phyloP scores from a whole-genome alignment of 2,888 invertebrate species.

The Endotricha flammealis region DNA sequence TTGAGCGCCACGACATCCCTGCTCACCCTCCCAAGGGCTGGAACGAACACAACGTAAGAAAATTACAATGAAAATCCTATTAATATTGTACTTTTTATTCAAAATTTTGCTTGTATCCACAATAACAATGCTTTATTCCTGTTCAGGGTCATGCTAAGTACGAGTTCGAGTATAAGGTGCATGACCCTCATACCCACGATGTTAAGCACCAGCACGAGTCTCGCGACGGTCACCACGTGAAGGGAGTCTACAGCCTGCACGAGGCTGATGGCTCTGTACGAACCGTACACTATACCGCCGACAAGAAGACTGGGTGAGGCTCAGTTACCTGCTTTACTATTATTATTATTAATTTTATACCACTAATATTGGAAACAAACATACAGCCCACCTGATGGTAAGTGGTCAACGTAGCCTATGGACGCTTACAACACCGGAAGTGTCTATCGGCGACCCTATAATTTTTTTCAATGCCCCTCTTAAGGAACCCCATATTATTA shows the following conservation, averaged over 20 bases:
- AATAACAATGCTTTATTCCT: slow-evolving; percentile 7
- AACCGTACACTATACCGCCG: slow-evolving; percentile 61
- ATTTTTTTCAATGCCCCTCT: too few species aligned
- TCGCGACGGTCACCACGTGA: slow-evolving; percentile 42
- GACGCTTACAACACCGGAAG: too few species aligned
- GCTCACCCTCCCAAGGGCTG: slow-evolving; percentile 18
- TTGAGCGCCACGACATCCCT: slow-evolving; percentile 27
- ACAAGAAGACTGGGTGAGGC: slow-evolving; percentile 47
- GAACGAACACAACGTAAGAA: slow-evolving; percentile 17
- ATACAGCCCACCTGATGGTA: too few species aligned
- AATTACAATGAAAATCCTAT: too few species aligned
- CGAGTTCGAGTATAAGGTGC: slow-evolving; percentile 28
- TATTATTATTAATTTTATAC: too few species aligned
- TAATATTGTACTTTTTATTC: not conserved
- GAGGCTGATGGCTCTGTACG: slow-evolving; percentile 58
- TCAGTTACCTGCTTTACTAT: too few species aligned
- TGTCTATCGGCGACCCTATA: too few species aligned
- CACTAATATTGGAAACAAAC: too few species aligned
- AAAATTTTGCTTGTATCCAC: too few species aligned
- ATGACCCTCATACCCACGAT: slow-evolving; percentile 56
- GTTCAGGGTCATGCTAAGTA: slow-evolving; percentile 31
- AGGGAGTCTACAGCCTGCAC: slow-evolving; percentile 43
- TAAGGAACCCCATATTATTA: too few species aligned
- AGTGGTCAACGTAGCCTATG: too few species aligned
- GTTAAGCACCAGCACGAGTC: slow-evolving; percentile 44